Conservation (phyloP, 1,140 invertebrate species). For the Planococcus citri region DNA sequence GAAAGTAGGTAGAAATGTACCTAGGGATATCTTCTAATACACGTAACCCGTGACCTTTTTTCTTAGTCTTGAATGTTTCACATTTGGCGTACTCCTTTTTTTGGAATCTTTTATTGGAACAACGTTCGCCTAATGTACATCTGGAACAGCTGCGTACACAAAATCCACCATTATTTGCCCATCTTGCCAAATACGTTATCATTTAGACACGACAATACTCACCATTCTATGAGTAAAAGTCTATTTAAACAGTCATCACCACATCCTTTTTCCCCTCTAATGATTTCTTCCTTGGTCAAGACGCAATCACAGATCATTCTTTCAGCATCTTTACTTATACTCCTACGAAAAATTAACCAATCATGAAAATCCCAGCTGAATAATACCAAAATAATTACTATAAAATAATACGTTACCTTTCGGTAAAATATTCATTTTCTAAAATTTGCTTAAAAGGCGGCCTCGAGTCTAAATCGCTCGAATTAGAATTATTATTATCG, state of each 20-base stretch:
- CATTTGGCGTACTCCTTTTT: slow-evolving; percentile 69
- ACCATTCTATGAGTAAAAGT: slow-evolving; percentile 97
- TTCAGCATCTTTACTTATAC: slow-evolving; percentile 68
- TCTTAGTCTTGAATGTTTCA: slow-evolving; percentile 79
- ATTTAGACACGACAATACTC: too few species aligned
- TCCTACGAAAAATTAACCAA: not conserved
- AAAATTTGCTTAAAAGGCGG: not conserved
- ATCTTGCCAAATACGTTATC: too few species aligned
- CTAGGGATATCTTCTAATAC: slow-evolving; percentile 55
- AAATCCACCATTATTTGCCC: slow-evolving; percentile 31
- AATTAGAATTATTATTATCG: too few species aligned
- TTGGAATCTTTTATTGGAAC: slow-evolving; percentile 91
- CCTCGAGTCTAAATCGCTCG: too few species aligned
- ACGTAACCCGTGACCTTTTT: slow-evolving; percentile 85
- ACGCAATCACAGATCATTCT: slow-evolving; percentile 94
- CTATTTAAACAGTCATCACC: slow-evolving; percentile 93
- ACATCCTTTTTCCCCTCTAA: slow-evolving; percentile 71
- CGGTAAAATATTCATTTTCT: not conserved
- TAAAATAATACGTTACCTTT: too few species aligned
- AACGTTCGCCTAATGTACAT: slow-evolving; percentile 73
- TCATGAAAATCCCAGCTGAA: not conserved
- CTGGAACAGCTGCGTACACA: slow-evolving; percentile 61
- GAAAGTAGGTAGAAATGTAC: slow-evolving; percentile 35
- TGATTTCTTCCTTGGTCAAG: slow-evolving; percentile 74
- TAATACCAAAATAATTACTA: not conserved